These are phyloP conservation scores for Drosophila tropicalis DNA, from an alignment of 1,140 invertebrate species.

Conservation along the genomic window DNA sequence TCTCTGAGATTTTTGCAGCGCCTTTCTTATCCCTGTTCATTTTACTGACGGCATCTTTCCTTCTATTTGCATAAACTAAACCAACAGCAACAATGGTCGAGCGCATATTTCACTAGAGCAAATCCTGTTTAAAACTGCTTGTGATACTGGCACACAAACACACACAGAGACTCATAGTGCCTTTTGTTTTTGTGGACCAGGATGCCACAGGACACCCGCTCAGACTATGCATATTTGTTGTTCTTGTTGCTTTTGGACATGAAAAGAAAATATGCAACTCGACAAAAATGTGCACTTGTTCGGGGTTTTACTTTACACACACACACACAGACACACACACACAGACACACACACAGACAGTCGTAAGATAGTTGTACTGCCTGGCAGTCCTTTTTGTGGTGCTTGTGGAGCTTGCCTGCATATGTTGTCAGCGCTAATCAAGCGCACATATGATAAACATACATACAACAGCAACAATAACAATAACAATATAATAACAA, in stretches of 20 bases:
- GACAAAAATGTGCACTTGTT: conserved; percentile 76
- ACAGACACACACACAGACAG: background rate
- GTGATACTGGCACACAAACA: conserved; percentile 23
- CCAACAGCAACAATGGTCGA: conserved; percentile 34
- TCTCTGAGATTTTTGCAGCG: conserved; percentile 11
- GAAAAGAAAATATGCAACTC: conserved; percentile 38
- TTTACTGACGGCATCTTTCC: conserved; percentile 35
- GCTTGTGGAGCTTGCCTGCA: conserved; percentile 56
- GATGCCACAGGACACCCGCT: conserved; percentile 36
- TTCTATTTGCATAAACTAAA: conserved; percentile 52
- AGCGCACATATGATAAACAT: conserved; percentile 79
- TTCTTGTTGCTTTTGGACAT: conserved; percentile 19
- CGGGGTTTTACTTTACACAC: conserved; percentile 49
- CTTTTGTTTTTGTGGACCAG: conserved; percentile 45
- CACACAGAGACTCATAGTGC: background rate
- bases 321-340: background rate
- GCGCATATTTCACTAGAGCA: conserved; percentile 57
- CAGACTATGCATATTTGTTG: conserved; percentile 43
- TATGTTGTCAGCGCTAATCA: conserved; percentile 80
- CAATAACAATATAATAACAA: conserved; percentile 37
- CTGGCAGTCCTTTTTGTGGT: conserved; percentile 70
- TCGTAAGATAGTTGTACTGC: conserved; percentile 38
- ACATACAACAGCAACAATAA: conserved; percentile 34
- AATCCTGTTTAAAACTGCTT: conserved; percentile 55
- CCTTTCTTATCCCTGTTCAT: conserved; percentile 13